These are phyloP conservation scores for Thymelicus acteon DNA, from an alignment of 2,888 invertebrate species.

Conservation along the genomic window DNA sequence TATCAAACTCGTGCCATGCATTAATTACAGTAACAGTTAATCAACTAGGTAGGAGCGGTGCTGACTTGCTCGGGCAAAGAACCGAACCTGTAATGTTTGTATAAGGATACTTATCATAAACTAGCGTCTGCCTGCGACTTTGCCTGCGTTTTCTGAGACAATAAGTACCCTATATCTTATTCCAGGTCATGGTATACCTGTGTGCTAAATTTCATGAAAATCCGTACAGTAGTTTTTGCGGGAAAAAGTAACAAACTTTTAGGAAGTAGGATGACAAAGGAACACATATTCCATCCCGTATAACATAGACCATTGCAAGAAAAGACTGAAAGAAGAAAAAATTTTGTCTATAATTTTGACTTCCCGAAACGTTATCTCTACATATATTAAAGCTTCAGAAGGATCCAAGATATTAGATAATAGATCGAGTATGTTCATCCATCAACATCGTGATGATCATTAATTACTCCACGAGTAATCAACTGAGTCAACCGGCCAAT, in stretches of 20 bases:
- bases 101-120: no score
- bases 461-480: constrained; percentile 56
- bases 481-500: constrained; percentile 48
- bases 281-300: no score
- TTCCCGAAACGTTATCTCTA: not conserved
- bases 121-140: no score
- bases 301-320: not conserved
- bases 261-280: no score
- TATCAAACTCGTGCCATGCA: constrained; percentile 44
- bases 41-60: constrained; percentile 27
- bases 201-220: no score
- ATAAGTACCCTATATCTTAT: no score
- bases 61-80: not conserved
- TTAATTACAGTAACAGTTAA: constrained; percentile 34
- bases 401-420: constrained; percentile 26
- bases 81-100: not conserved
- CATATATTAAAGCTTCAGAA: not conserved
- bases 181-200: no score
- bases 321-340: not conserved
- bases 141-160: no score
- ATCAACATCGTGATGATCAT: constrained; percentile 47
- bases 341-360: not conserved
- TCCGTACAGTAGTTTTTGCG: no score
- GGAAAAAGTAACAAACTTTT: no score
- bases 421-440: constrained; percentile 42